phyloP scores from a whole-genome alignment of 2,888 invertebrate genomes.

The Campopleginae sp. region DNA sequence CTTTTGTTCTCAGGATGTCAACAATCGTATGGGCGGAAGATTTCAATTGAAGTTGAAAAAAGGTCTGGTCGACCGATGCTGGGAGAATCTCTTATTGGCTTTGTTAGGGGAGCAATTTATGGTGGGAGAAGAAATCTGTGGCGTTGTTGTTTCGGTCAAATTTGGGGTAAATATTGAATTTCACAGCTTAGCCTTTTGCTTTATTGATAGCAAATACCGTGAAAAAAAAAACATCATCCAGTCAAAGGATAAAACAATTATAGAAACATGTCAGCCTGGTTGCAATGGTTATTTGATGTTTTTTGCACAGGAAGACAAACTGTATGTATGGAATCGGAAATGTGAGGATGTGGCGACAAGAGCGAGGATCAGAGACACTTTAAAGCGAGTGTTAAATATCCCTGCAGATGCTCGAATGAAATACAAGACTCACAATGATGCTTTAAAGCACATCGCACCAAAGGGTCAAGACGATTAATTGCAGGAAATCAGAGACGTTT shows the following conservation, averaged over 20 bases:
- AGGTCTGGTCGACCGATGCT: slow-evolving; percentile 97
- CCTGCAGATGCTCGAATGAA: slow-evolving; percentile 97
- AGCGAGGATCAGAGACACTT: slow-evolving; percentile 96
- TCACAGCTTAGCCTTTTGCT: not conserved
- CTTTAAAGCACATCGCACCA: slow-evolving; percentile 86
- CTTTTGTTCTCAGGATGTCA: slow-evolving; percentile 88
- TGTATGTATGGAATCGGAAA: slow-evolving; percentile 98
- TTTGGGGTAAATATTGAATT: slow-evolving; percentile 88
- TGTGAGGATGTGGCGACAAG: slow-evolving; percentile 95
- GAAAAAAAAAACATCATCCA: not conserved
- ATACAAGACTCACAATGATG: slow-evolving; percentile 94
- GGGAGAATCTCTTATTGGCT: slow-evolving; percentile 99
- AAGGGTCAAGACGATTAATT: slow-evolving; percentile 67
- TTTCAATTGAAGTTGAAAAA: slow-evolving; percentile 98
- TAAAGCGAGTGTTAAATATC: slow-evolving; percentile 97
- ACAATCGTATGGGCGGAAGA: slow-evolving; percentile 98
- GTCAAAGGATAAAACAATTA: not conserved
- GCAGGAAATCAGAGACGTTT: slow-evolving; percentile 1
- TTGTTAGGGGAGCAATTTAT: slow-evolving; percentile 99
- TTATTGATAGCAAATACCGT: not conserved
- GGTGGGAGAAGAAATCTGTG: slow-evolving; percentile 99
- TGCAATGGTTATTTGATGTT: not conserved
- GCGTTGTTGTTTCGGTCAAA: slow-evolving; percentile 97
- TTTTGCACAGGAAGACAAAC: slow-evolving; percentile 92
- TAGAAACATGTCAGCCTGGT: not conserved